Evolutionary conservation across 2,113 vertebrate genomes (phyloP).

Genomic region (Leiothrix lutea): DNA sequence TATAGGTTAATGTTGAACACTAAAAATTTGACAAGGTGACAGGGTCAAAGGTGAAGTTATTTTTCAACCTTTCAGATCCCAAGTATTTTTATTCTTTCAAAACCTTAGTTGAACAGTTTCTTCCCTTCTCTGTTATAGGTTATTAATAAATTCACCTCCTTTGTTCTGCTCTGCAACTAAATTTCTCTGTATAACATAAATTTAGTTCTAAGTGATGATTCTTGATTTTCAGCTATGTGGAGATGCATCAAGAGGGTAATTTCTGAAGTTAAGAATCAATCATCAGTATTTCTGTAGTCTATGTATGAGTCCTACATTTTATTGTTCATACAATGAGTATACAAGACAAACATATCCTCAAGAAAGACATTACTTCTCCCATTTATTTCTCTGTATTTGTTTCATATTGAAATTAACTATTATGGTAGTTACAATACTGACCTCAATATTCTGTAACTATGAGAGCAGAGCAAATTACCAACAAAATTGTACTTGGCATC

Average conservation of each 20-base stretch:
- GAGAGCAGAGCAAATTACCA: neutral
- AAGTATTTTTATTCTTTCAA: neutral
- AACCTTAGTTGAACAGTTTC: neutral
- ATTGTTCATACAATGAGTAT: neutral
- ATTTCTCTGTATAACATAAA: neutral
- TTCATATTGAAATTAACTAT: neutral
- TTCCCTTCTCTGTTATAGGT: neutral
- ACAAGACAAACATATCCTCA: neutral
- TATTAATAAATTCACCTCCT: neutral
- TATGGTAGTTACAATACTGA: neutral
- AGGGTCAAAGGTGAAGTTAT: neutral
- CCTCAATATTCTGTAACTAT: neutral
- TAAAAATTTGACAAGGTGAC: neutral
- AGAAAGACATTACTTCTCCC: neutral
- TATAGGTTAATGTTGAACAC: neutral
- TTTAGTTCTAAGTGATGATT: neutral
- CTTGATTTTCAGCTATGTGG: neutral
- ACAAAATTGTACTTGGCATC: neutral
- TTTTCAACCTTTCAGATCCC: neutral
- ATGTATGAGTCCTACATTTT: neutral
- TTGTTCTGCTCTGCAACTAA: neutral
- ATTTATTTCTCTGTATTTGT: neutral
- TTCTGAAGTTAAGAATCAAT: neutral
- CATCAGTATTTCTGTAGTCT: neutral
- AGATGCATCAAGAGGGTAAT: neutral